These are phyloP conservation scores for Tiliacea aurago DNA, from an alignment of 2,888 invertebrate genomes.

Conservation along the genomic window DNA sequence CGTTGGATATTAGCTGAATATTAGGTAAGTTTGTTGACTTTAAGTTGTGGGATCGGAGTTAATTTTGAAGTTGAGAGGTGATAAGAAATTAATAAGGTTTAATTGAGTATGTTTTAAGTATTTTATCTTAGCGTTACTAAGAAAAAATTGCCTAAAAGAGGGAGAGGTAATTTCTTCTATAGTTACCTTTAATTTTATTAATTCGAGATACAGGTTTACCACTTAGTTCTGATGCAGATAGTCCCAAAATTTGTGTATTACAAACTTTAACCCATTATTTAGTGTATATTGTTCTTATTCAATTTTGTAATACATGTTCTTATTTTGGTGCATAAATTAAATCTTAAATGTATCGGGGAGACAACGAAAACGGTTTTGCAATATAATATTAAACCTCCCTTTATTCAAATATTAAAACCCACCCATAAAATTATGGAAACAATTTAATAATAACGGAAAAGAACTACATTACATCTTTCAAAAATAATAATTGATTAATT, in stretches of 20 bases:
- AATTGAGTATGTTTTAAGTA: not conserved
- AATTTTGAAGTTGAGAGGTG: too few relatives aligned
- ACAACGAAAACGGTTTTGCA: not conserved
- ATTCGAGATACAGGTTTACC: too few relatives aligned
- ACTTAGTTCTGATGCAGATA: too few relatives aligned
- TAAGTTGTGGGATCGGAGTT: not conserved
- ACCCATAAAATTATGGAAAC: not conserved
- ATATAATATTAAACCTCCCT: not conserved
- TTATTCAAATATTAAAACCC: not conserved
- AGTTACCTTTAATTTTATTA: not conserved
- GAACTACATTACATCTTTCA: not conserved
- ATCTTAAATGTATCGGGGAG: too few relatives aligned
- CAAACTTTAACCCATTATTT: too few relatives aligned
- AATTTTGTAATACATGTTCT: too few relatives aligned
- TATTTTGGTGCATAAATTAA: too few relatives aligned
- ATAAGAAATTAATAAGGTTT: not conserved
- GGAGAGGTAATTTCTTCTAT: not conserved
- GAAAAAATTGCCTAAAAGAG: not conserved
- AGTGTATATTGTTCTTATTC: too few relatives aligned
- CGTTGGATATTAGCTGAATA: constrained; percentile 41
- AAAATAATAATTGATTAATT: not conserved
- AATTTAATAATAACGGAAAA: not conserved
- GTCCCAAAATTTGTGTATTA: too few relatives aligned
- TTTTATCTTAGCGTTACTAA: too few relatives aligned
- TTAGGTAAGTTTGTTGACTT: constrained; percentile 44